Percentiles rank a stretch among this genome's conserved stretches.
Evolutionary conservation across 2,888 invertebrate species (phyloP).

Genomic region (Volucella bombylans): DNA sequence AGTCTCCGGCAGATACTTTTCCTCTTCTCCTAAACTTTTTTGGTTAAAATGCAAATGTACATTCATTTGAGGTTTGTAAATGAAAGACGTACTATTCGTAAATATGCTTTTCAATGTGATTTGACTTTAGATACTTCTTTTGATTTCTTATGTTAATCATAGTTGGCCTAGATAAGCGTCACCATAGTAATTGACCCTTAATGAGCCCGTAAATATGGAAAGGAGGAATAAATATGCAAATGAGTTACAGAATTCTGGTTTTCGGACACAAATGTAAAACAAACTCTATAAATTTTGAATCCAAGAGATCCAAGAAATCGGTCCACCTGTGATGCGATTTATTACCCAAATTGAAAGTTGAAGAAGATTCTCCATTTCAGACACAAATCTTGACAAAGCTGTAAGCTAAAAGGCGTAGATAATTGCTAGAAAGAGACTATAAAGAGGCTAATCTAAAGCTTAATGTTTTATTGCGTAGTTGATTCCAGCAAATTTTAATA

Average conservation of each 20-base stretch:
- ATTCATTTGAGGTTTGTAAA: too few species aligned
- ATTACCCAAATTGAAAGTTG: too few species aligned
- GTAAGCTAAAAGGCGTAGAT: too few species aligned
- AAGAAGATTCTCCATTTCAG: too few species aligned
- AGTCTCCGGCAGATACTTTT: not conserved
- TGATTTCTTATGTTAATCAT: constrained; percentile 28
- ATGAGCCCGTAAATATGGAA: not conserved
- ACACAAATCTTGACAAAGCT: too few species aligned
- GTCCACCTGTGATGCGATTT: too few species aligned
- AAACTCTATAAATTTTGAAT: not conserved
- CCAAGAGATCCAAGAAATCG: too few species aligned
- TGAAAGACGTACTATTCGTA: not conserved
- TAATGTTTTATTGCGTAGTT: too few species aligned
- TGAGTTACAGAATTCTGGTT: not conserved
- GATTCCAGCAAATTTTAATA: too few species aligned
- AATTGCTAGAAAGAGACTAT: too few species aligned
- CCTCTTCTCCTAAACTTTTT: not conserved
- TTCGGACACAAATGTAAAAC: not conserved
- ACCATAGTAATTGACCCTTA: constrained; percentile 2
- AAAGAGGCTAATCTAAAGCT: too few species aligned
- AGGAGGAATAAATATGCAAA: not conserved
- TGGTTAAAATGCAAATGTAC: not conserved
- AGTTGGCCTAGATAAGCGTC: constrained; percentile 32
- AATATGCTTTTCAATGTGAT: not conserved
- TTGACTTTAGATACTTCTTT: not conserved